Percentiles rank a stretch among this genome's conserved stretches.
Evolutionary conservation across 2,797 vertebrate species (phyloP).

Genomic region (Sebastes jordani): DNA sequence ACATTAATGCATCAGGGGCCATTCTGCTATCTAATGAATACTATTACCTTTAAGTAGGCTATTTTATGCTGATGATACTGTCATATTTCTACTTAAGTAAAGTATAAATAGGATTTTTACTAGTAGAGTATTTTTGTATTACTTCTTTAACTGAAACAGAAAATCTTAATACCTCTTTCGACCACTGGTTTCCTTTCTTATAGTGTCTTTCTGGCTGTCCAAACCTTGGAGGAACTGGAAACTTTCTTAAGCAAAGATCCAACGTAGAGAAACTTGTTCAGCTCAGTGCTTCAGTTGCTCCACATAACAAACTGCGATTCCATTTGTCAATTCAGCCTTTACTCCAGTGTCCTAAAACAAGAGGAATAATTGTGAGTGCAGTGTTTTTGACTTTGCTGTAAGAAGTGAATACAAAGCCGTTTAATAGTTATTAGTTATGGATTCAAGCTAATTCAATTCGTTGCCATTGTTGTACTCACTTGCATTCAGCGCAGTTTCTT

Average conservation of each 20-base stretch:
- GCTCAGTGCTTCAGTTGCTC: background rate
- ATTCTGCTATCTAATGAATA: background rate
- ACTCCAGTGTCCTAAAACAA: constrained; percentile 21
- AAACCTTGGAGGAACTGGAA: constrained; percentile 2
- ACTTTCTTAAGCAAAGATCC: background rate
- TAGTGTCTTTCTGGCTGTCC: background rate
- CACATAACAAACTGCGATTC: background rate
- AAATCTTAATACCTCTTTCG: background rate
- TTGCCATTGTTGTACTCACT: constrained; percentile 23
- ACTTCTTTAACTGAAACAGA: background rate
- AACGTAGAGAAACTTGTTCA: background rate
- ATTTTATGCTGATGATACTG: background rate
- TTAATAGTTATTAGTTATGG: background rate
- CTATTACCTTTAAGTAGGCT: background rate
- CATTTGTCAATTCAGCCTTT: background rate
- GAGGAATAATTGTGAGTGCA: background rate
- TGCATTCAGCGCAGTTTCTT: constrained; percentile 54
- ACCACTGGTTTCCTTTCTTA: background rate
- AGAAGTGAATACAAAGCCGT: background rate
- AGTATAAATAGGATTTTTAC: background rate
- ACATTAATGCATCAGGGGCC: background rate
- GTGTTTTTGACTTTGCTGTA: background rate
- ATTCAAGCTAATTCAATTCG: background rate
- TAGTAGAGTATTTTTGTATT: background rate
- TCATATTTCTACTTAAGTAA: background rate